Percentiles rank a stretch among this genome's conserved stretches.
phyloP scores from a whole-genome alignment of 2,888 invertebrate genomes.

The Crioceris asparagi region DNA sequence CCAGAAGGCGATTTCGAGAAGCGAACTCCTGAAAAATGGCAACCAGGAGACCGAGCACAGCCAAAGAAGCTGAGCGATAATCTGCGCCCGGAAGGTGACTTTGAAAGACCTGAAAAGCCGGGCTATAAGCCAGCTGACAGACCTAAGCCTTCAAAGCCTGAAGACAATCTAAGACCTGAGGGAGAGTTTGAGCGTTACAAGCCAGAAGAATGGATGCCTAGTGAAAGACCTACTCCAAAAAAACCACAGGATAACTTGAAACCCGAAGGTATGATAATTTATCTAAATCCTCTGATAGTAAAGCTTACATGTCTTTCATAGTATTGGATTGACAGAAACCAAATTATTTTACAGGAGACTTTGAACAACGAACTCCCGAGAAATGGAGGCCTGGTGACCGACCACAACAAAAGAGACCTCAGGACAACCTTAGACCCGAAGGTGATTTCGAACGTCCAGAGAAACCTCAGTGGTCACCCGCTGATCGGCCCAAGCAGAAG shows the following conservation, averaged over 20 bases:
- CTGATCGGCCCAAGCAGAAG: slow-evolving; percentile 29
- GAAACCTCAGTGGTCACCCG: slow-evolving; percentile 30
- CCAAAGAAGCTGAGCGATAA: slow-evolving; percentile 38
- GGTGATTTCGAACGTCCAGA: slow-evolving; percentile 30
- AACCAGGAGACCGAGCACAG: slow-evolving; percentile 26
- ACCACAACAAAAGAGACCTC: slow-evolving; percentile 37
- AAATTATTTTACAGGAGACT: slow-evolving; percentile 43
- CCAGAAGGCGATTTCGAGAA: slow-evolving; percentile 50
- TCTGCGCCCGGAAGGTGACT: slow-evolving; percentile 48
- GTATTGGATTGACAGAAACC: slow-evolving; percentile 34
- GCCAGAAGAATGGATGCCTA: slow-evolving; percentile 31
- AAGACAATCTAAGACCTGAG: slow-evolving; percentile 36
- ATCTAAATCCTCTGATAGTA: slow-evolving; percentile 41
- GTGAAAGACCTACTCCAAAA: slow-evolving; percentile 33
- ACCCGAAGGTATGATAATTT: slow-evolving; percentile 41
- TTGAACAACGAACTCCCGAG: slow-evolving; percentile 28
- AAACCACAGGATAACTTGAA: slow-evolving; percentile 35
- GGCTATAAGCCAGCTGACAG: slow-evolving; percentile 34
- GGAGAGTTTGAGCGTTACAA: slow-evolving; percentile 38
- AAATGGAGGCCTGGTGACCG: slow-evolving; percentile 38
- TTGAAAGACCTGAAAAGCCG: slow-evolving; percentile 38
- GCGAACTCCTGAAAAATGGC: slow-evolving; percentile 38
- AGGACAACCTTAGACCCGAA: slow-evolving; percentile 31
- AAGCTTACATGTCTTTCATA: slow-evolving; percentile 25
- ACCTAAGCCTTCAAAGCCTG: slow-evolving; percentile 29